Conservation (phyloP, 2,797 vertebrate species). For the Tokudaia tokunoshimensis region DNA sequence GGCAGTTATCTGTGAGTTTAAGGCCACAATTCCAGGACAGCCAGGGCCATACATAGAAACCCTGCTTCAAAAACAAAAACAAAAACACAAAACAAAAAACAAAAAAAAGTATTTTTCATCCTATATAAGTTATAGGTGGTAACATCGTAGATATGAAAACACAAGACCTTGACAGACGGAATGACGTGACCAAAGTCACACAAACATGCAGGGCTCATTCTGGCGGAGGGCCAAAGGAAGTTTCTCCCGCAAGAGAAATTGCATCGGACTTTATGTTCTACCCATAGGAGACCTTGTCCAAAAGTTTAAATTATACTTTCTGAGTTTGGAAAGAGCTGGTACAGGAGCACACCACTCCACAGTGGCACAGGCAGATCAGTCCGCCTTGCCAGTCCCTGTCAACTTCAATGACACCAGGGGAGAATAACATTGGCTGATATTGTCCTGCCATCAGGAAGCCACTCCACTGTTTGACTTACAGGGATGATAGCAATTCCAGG, state of each 20-base stretch:
- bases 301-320: conserved; percentile 3
- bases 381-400: neutral
- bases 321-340: neutral
- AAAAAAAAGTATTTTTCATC: neutral
- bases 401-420: neutral
- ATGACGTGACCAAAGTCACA: neutral
- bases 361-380: neutral
- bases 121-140: neutral
- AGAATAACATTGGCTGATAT: neutral
- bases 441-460: conserved; percentile 11
- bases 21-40: neutral
- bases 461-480: neutral
- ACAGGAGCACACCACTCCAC: neutral
- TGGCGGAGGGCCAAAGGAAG: neutral
- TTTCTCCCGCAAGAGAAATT: neutral
- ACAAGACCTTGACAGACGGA: conserved; percentile 39
- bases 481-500: neutral
- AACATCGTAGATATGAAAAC: conserved; percentile 21
- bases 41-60: neutral
- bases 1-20: neutral
- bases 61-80: neutral
- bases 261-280: neutral
- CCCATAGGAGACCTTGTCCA: neutral
- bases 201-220: neutral
- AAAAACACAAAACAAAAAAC: neutral